Evolutionary conservation across 2,113 vertebrate species (phyloP), one percentile per base, ranked within the genome.

Genomic region (Podarcis cretensis): DNA sequence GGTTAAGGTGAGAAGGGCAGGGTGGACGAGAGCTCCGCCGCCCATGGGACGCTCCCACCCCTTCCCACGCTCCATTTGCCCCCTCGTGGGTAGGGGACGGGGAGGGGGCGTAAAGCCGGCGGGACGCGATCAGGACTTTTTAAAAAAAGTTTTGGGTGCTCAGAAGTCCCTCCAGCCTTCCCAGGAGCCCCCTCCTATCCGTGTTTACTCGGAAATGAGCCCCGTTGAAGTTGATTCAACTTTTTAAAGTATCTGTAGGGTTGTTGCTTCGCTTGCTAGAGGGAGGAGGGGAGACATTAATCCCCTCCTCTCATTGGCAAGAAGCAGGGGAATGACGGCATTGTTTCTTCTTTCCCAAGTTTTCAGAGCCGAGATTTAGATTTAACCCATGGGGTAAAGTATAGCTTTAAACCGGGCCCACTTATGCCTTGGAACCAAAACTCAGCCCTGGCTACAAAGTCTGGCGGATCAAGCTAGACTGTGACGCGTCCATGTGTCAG

Each of bases 1-100:
- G 77, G 95, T 98, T 86, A 98, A 98, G 98, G 98, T 98, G 59
- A 86, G 84, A 91, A 96, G 96, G 14, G 5, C 5, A 2, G 48
- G n/a, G 10, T 35, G 35, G 32, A 13, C 14, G 18, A 23, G 74
- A 16, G 74, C 35, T 23, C 18, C 74, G 6, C 23, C 10, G 32
- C 21, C 3, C 2, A 65, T 16, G 81, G 27, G 37, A 9, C 4
- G 16, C 25, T 6, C 13, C 4, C 9, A 20, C 16, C 3, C 6
- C 65, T 30, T 27, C 63, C 63, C 32, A 63, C 18, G 18, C 54
- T 16, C 48, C 16, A 20, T n/a, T n/a, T 81, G 32, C 63, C 10
- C 30, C 23, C 37, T n/a, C 37, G 37, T 30, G 23, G 23, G 14
- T 10, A 1, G 13, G 43, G 77, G 12, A 0, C 37, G 27, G 3